Evolutionary conservation across 1,140 invertebrate species (phyloP).

Genomic region (Hyposmocoma kahamanoa): DNA sequence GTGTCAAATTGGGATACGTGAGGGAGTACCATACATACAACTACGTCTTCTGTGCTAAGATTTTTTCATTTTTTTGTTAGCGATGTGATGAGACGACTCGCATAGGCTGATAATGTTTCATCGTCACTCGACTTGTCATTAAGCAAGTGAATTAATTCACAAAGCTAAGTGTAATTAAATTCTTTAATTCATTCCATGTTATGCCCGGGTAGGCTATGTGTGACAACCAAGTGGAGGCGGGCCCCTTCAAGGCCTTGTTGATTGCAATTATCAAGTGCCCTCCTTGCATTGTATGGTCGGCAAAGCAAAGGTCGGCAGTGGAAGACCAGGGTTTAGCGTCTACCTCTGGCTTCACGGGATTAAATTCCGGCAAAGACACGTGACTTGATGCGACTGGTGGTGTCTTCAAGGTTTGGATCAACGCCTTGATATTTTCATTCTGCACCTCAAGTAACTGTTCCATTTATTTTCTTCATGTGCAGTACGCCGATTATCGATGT

Average conservation of each 20-base stretch:
- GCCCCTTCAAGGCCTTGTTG: not conserved
- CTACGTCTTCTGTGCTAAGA: not conserved
- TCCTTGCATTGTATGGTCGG: not conserved
- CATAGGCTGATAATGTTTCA: constrained; percentile 6
- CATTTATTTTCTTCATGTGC: too few species aligned
- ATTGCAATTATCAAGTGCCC: not conserved
- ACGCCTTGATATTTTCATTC: not conserved
- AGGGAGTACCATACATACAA: not conserved
- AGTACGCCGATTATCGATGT: too few species aligned
- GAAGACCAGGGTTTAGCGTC: constrained; percentile 1
- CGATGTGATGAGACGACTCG: not conserved
- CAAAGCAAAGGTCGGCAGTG: constrained; percentile 2
- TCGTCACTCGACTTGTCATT: not conserved
- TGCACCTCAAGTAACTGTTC: not conserved
- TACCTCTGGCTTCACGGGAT: not conserved
- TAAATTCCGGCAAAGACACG: not conserved
- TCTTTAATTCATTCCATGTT: constrained; percentile 17
- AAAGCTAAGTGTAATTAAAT: not conserved
- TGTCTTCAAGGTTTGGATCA: not conserved
- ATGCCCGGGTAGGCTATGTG: constrained; percentile 17
- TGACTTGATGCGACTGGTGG: not conserved
- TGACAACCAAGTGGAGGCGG: not conserved
- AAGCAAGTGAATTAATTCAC: not conserved
- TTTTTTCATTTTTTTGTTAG: constrained; percentile 3
- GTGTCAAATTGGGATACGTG: constrained; percentile 2